A percentile compares a stretch with the other conserved stretches of the same genome.
phyloP scores from a whole-genome alignment of 2,797 vertebrate genomes.

The Arvicola amphibius region DNA sequence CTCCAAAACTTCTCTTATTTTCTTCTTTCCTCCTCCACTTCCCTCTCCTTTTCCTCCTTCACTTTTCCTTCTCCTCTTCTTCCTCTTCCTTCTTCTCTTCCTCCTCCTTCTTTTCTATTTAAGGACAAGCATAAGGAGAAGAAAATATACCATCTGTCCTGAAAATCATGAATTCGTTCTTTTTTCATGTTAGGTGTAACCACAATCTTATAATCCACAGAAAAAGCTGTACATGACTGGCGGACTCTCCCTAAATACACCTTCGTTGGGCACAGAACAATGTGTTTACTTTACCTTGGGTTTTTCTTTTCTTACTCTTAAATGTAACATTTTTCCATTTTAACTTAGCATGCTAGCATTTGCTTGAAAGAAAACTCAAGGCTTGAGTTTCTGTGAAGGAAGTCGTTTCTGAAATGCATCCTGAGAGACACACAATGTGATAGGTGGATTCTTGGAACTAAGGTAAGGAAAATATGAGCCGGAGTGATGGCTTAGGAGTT shows the following conservation, averaged over 20 bases:
- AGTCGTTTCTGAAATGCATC: slow-evolving; percentile 42
- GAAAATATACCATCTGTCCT: slow-evolving; percentile 56
- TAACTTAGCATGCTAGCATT: slow-evolving; percentile 11
- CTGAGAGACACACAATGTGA: slow-evolving; percentile 25
- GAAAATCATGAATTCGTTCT: slow-evolving; percentile 60
- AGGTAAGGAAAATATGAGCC: background rate
- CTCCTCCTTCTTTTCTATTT: background rate
- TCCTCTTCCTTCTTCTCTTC: background rate
- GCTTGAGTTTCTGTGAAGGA: background rate
- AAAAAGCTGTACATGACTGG: background rate
- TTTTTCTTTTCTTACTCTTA: slow-evolving; percentile 45
- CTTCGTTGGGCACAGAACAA: background rate
- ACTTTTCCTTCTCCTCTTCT: background rate
- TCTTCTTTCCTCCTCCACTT: background rate
- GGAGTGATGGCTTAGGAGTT: background rate
- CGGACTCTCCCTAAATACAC: slow-evolving; percentile 39
- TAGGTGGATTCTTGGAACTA: background rate
- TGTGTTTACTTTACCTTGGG: slow-evolving; percentile 10
- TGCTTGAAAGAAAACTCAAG: slow-evolving; percentile 34
- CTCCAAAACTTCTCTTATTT: background rate
- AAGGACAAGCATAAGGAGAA: slow-evolving; percentile 48
- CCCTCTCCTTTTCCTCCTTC: background rate
- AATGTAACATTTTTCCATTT: slow-evolving; percentile 40
- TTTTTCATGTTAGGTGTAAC: slow-evolving; percentile 32
- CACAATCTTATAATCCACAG: slow-evolving; percentile 5